Conservation (phyloP, 2,888 invertebrate species). For the Apantesis nais region DNA sequence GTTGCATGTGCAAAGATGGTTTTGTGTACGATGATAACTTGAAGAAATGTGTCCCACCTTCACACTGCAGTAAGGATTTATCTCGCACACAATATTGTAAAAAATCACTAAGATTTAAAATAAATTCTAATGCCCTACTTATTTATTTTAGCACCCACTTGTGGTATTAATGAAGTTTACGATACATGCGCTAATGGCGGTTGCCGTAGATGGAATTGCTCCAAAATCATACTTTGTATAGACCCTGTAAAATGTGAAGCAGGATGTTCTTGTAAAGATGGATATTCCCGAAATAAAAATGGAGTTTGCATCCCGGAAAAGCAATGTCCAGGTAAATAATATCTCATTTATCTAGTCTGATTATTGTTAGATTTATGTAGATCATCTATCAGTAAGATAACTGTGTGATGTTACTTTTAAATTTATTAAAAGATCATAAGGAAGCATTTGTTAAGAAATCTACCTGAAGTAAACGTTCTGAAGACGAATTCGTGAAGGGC, state of each 20-base stretch:
- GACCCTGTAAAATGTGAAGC: constrained; percentile 42
- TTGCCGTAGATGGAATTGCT: constrained; percentile 52
- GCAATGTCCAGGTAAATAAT: constrained; percentile 47
- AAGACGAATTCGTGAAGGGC: too few species aligned
- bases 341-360: not conserved
- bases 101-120: not conserved
- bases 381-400: too few species aligned
- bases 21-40: constrained; percentile 29
- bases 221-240: constrained; percentile 48
- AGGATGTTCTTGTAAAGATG: constrained; percentile 50
- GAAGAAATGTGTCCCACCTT: constrained; percentile 29
- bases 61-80: constrained; percentile 29
- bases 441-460: too few species aligned
- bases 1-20: constrained; percentile 36
- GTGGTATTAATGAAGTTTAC: constrained; percentile 44
- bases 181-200: constrained; percentile 51
- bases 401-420: too few species aligned
- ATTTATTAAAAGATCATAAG: too few species aligned
- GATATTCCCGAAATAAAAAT: constrained; percentile 39
- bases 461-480: too few species aligned
- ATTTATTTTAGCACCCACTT: constrained; percentile 37
- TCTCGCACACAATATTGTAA: not conserved
- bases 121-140: not conserved
- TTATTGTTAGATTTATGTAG: too few species aligned
- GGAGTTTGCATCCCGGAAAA: constrained; percentile 52